Percentiles rank a stretch among this genome's conserved stretches.
Evolutionary conservation across 2,113 vertebrate genomes (phyloP).

Genomic region (Muntiacus muntjak): DNA sequence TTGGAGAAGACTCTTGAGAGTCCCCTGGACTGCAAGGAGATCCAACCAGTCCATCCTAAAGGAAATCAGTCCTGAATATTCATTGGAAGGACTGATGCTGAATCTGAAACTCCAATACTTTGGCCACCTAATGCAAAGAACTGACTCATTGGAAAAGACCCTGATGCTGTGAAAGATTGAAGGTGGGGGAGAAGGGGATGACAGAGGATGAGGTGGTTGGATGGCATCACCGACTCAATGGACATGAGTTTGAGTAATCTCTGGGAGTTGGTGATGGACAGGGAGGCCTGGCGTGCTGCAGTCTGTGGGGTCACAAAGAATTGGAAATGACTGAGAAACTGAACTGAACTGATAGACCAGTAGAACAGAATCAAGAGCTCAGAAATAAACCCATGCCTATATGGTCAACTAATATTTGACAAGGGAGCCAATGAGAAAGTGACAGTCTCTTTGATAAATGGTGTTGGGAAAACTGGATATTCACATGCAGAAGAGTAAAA

Average conservation of each 20-base stretch:
- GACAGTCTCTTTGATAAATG: not conserved
- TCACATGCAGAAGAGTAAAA: not conserved
- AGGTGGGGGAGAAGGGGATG: not conserved
- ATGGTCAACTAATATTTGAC: not conserved
- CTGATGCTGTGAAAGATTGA: not conserved
- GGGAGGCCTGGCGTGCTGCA: not conserved
- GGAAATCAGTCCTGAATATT: not conserved
- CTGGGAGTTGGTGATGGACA: accelerated
- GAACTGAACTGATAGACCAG: not conserved
- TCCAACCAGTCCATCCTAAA: not conserved
- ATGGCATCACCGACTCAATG: not conserved
- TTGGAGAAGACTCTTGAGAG: not conserved
- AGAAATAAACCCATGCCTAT: not conserved
- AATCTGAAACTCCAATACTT: not conserved
- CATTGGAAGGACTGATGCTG: not conserved
- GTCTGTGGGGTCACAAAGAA: not conserved
- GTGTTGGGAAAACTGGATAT: not conserved
- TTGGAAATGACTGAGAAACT: not conserved
- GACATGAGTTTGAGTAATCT: not conserved
- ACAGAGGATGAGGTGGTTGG: not conserved
- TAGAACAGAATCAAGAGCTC: not conserved
- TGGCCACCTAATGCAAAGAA: not conserved
- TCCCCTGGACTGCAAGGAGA: not conserved
- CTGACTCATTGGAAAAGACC: not conserved
- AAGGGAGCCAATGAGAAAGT: not conserved